These are phyloP conservation scores for Xiphophorus couchianus DNA, from an alignment of 2,113 vertebrate genomes.

Conservation along the genomic window DNA sequence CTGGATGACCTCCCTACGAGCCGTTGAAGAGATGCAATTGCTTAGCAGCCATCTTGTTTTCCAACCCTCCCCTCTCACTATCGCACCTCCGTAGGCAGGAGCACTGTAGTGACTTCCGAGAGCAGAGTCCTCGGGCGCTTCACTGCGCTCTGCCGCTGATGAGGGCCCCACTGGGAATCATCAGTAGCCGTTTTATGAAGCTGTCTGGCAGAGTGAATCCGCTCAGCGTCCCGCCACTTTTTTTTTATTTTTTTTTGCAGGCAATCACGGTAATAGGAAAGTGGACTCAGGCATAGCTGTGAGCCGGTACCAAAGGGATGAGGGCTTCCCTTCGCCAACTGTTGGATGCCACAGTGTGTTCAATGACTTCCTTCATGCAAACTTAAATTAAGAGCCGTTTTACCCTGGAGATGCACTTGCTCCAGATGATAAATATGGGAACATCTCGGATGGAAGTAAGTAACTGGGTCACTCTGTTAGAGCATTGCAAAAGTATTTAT, in stretches of 20 bases:
- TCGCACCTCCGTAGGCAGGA: constrained; percentile 33
- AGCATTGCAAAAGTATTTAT: background rate
- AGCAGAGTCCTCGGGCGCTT: constrained; percentile 58
- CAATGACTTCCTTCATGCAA: constrained; percentile 9
- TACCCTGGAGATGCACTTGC: background rate
- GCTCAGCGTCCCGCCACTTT: constrained; percentile 44
- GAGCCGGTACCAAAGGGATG: constrained; percentile 47
- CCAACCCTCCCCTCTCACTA: constrained; percentile 17
- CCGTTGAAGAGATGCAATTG: constrained; percentile 51
- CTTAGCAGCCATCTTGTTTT: constrained; percentile 63
- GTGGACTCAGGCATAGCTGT: constrained; percentile 51
- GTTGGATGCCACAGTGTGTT: background rate
- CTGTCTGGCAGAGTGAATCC: constrained; percentile 55
- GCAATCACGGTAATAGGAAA: constrained; percentile 59
- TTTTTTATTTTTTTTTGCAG: constrained; percentile 32
- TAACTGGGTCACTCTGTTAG: background rate
- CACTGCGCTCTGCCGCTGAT: constrained; percentile 47
- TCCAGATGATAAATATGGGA: background rate
- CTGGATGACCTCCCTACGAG: constrained; percentile 57
- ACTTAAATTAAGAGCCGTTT: background rate
- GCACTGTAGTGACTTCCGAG: constrained; percentile 59
- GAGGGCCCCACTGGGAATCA: constrained; percentile 65
- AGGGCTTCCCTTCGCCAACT: constrained; percentile 19
- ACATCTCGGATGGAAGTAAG: background rate
- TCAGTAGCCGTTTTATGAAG: constrained; percentile 58